Evolutionary conservation across 2,113 vertebrate species (phyloP).

Genomic region (Serilophus lunatus): DNA sequence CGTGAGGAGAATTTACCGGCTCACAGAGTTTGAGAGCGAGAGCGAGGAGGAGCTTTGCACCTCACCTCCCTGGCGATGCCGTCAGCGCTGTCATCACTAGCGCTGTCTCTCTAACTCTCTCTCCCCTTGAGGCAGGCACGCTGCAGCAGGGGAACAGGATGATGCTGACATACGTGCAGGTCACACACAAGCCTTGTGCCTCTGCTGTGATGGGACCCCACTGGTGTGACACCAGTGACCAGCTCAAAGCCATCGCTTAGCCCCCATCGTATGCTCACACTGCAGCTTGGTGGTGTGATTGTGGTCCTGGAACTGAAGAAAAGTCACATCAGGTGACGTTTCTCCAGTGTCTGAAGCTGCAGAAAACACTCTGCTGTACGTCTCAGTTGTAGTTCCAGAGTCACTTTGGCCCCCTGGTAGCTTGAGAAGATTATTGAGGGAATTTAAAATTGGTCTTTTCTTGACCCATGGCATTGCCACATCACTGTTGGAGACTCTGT

Average conservation of each 20-base stretch:
- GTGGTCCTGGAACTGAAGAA: fast-evolving
- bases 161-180: not conserved
- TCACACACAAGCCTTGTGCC: not conserved
- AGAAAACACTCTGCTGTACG: not conserved
- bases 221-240: not conserved
- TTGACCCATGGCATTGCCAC: not conserved
- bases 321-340: not conserved
- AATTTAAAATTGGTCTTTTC: not conserved
- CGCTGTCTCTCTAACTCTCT: not conserved
- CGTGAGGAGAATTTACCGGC: not conserved
- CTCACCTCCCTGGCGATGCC: not conserved
- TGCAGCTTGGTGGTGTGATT: not conserved
- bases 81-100: fast-evolving
- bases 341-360: not conserved
- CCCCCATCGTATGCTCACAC: fast-evolving
- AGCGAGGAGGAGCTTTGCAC: not conserved
- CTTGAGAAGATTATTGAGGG: not conserved
- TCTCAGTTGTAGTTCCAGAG: fast-evolving
- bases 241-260: not conserved
- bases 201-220: not conserved
- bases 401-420: fast-evolving
- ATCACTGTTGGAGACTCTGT: not conserved
- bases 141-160: fast-evolving
- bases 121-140: not conserved
- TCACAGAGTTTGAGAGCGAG: not conserved